Evolutionary conservation across 1,140 invertebrate genomes (phyloP).

Genomic region (Reticulitermes speratus): DNA sequence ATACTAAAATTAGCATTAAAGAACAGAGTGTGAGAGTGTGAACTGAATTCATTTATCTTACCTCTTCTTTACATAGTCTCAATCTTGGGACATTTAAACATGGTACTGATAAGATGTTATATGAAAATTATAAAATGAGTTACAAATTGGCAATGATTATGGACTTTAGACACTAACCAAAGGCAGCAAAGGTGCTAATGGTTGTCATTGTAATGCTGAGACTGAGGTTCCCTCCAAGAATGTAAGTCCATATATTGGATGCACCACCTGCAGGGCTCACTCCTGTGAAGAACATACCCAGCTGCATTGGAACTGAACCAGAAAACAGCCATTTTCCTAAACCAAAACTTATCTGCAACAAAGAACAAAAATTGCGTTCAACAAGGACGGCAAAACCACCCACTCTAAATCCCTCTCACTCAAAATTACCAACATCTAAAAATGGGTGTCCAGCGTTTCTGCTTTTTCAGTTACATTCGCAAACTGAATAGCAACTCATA

Average conservation of each 20-base stretch:
- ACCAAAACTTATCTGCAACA: constrained; percentile 70
- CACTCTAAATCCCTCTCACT: no score
- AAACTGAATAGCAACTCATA: no score
- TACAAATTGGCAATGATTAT: no score
- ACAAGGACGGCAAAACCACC: no score
- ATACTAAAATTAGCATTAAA: no score
- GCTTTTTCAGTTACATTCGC: no score
- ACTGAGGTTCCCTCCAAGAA: constrained; percentile 85
- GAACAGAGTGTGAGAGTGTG: no score
- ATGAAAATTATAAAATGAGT: not conserved
- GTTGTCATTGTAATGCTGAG: constrained; percentile 92
- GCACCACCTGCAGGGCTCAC: constrained; percentile 89
- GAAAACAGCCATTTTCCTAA: constrained; percentile 73
- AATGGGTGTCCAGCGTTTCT: no score
- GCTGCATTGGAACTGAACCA: constrained; percentile 64
- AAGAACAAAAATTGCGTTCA: not conserved
- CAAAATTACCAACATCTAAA: no score
- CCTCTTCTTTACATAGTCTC: not conserved
- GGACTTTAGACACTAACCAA: constrained; percentile 59
- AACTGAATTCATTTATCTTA: no score
- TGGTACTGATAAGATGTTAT: not conserved
- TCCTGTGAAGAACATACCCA: constrained; percentile 90
- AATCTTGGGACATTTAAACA: not conserved
- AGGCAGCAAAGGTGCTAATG: constrained; percentile 79
- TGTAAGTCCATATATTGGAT: constrained; percentile 93